Percentiles rank a stretch among this genome's conserved stretches.
These are phyloP conservation scores for Pantherophis alleghaniensis DNA, from an alignment of 2,797 vertebrate genomes.

Conservation along the genomic window DNA sequence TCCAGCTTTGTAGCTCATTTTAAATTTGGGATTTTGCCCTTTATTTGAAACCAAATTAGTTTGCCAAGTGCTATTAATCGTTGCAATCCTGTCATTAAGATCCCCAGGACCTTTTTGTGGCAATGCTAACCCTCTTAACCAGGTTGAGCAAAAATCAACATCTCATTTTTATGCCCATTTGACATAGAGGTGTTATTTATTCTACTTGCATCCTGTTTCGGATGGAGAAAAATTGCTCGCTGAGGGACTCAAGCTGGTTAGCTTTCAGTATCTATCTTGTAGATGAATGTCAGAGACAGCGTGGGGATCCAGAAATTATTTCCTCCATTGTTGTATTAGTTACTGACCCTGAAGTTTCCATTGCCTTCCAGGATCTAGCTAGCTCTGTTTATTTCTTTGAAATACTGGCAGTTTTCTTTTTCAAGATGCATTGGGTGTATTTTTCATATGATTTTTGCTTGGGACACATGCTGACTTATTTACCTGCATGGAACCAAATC, in stretches of 20 bases:
- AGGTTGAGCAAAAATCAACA: neutral
- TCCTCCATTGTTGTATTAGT: neutral
- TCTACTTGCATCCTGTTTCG: neutral
- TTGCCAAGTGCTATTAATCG: conserved; percentile 15
- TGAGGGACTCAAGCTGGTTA: neutral
- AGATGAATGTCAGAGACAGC: neutral
- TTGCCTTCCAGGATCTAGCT: neutral
- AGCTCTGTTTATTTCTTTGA: neutral
- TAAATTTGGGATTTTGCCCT: neutral
- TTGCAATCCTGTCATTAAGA: conserved; percentile 9
- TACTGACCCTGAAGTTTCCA: neutral
- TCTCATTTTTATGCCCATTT: neutral
- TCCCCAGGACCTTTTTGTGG: neutral
- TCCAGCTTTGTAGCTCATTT: conserved; percentile 12
- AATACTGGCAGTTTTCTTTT: neutral
- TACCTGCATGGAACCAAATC: neutral
- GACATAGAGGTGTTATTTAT: neutral
- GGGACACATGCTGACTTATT: neutral
- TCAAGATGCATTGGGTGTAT: too few relatives aligned
- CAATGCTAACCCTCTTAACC: neutral
- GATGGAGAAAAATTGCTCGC: neutral
- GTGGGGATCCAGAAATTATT: neutral
- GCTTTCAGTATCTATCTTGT: neutral
- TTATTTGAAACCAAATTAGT: conserved; percentile 6
- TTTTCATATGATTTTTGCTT: neutral